Conservation (phyloP, 1,140 invertebrate species). For the Anoplophora glabripennis region DNA sequence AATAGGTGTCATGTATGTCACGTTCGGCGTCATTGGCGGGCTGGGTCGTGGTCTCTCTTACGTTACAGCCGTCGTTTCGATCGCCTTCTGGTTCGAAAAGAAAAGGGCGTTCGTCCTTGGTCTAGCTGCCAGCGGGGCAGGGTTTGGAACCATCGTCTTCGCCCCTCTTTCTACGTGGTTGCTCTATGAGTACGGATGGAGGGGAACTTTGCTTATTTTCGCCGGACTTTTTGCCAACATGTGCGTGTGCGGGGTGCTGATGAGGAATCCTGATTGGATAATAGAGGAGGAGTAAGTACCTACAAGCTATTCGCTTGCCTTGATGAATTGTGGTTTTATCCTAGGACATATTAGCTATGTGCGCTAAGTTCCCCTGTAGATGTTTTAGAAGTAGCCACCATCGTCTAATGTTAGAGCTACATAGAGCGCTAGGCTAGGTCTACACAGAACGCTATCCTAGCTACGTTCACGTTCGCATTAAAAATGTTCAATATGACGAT, state of each 20-base stretch:
- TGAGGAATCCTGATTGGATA: constrained; percentile 80
- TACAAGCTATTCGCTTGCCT: no score
- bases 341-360: no score
- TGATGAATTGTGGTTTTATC: no score
- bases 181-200: constrained; percentile 80
- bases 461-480: no score
- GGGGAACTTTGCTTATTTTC: constrained; percentile 78
- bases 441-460: no score
- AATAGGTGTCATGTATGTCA: constrained; percentile 76
- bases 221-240: constrained; percentile 62
- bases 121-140: constrained; percentile 85
- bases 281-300: constrained; percentile 47
- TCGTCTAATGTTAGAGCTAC: no score
- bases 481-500: no score
- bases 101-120: constrained; percentile 88
- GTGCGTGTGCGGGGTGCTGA: constrained; percentile 82
- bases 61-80: constrained; percentile 86
- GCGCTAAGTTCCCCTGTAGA: no score
- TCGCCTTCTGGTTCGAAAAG: constrained; percentile 96
- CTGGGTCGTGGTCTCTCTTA: constrained; percentile 79
- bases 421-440: no score
- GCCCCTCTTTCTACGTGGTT: constrained; percentile 75
- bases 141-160: constrained; percentile 81
- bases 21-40: constrained; percentile 83
- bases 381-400: no score